Evolutionary conservation across 2,888 invertebrate genomes (phyloP), one percentile per base, ranked within the genome.

Genomic region (Dicyrtomina minuta): DNA sequence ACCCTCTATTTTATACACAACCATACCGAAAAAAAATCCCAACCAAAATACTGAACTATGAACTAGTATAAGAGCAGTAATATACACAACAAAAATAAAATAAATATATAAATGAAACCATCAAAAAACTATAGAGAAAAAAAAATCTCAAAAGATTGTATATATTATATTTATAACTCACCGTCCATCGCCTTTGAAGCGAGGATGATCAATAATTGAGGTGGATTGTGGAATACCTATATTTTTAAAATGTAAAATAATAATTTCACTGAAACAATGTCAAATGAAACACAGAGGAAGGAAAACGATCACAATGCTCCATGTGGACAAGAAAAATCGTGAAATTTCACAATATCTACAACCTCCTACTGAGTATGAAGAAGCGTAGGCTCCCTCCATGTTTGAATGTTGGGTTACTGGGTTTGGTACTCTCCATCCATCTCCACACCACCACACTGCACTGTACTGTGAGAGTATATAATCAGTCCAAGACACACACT

Each of bases 171-270:
- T 12, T 6, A 12, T 17, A 27, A 64, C 65, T 65, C 24, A 65
- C 65, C 65, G 65, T 65, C 65, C 65, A 65, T 65, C 64, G 53
- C 64, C 64, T 64, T 64, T n/a, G 43, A 17, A 65, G 55, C 65
- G 55, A 65, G 24, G 44, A 24, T 33, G 39, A 64, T 13, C 55
- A 22, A 55, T 26, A 27, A 49, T n/a, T 49, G 62, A 62, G 17
- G 46, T 17, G 41, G 27, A 1, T 58, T 33, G 41, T 41, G 1
- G 15, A n/a, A 15, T 44, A 43, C 41, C 44, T 65, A 24, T 65
- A 6, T 41, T 17, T 20, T 24, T 20, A 13, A 20, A 43, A 43
- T 22, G 8, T 13, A n/a, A 33, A 5, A 20, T 51, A 46, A 61
- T 61, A 51, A 62, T 62, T 62, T 62, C 62, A 62, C 62, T 44